Evolutionary conservation across 2,113 vertebrate genomes (phyloP).

Genomic region (Epinephelus cyanopodus): DNA sequence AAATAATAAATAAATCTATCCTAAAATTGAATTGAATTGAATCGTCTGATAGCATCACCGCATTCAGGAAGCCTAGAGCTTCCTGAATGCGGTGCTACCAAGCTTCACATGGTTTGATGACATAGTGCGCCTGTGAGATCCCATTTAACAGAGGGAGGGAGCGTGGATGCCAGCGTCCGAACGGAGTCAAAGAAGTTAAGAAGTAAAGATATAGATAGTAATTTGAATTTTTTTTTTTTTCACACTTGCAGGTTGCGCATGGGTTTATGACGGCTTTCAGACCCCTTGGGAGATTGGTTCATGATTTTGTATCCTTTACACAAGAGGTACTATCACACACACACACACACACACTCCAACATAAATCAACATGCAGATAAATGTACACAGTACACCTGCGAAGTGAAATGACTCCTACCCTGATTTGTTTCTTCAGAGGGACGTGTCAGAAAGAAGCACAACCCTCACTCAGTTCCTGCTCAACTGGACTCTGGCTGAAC

Average conservation of each 20-base stretch:
- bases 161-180: too few relatives aligned
- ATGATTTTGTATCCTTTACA: conserved; percentile 80
- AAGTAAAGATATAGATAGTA: background rate
- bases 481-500: conserved; percentile 82
- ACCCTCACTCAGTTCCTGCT: conserved; percentile 80
- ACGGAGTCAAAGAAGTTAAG: too few relatives aligned
- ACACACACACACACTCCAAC: background rate
- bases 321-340: conserved; percentile 67
- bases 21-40: too few relatives aligned
- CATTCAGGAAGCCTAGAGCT: too few relatives aligned
- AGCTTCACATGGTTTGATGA: too few relatives aligned
- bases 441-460: conserved; percentile 66
- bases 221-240: background rate
- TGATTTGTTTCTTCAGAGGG: conserved; percentile 64
- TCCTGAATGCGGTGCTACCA: too few relatives aligned
- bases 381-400: background rate
- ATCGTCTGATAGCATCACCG: too few relatives aligned
- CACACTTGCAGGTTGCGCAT: conserved; percentile 68
- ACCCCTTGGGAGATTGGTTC: conserved; percentile 77
- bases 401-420: background rate
- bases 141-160: too few relatives aligned
- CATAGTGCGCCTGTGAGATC: too few relatives aligned
- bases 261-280: conserved; percentile 70
- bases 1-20: too few relatives aligned
- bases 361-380: background rate